Conservation (phyloP, 1,140 invertebrate species). For the Cyrtorhinus lividipennis region DNA sequence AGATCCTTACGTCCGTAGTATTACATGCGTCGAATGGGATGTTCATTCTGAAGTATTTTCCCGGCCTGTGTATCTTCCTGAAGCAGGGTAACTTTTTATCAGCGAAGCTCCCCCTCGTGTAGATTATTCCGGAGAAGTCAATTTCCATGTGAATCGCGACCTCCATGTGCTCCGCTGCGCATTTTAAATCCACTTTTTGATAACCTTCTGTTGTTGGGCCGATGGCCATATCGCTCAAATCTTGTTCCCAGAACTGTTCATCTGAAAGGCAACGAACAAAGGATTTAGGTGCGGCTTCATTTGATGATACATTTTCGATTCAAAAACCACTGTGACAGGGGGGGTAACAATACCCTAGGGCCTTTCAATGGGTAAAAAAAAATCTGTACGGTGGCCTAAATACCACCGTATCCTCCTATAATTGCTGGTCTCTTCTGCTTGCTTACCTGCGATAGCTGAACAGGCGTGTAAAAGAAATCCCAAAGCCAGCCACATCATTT, state of each 20-base stretch:
- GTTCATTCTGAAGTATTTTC: slow-evolving; percentile 36
- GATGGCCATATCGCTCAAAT: slow-evolving; percentile 39
- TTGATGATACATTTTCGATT: too few species aligned
- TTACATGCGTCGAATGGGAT: slow-evolving; percentile 40
- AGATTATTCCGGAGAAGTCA: slow-evolving; percentile 43
- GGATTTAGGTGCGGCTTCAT: too few species aligned
- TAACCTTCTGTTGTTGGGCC: slow-evolving; percentile 38
- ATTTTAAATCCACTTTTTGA: slow-evolving; percentile 36
- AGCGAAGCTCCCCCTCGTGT: slow-evolving; percentile 42
- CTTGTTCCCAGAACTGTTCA: slow-evolving; percentile 35
- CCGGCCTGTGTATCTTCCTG: slow-evolving; percentile 33
- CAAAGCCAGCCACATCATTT: too few species aligned
- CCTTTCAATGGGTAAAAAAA: too few species aligned
- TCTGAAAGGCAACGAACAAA: not conserved
- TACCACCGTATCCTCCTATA: too few species aligned
- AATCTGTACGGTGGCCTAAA: too few species aligned
- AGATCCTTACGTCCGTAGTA: slow-evolving; percentile 32
- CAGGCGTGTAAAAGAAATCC: too few species aligned
- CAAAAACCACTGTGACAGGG: too few species aligned
- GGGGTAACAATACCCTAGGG: too few species aligned
- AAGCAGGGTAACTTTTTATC: slow-evolving; percentile 37
- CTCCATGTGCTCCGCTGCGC: slow-evolving; percentile 38
- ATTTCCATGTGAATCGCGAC: slow-evolving; percentile 37
- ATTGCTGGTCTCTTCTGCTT: too few species aligned
- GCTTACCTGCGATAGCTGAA: too few species aligned